A percentile compares a stretch with the other conserved stretches of the same genome.
phyloP scores from a whole-genome alignment of 2,113 vertebrate genomes.

The Centropus bengalensis region DNA sequence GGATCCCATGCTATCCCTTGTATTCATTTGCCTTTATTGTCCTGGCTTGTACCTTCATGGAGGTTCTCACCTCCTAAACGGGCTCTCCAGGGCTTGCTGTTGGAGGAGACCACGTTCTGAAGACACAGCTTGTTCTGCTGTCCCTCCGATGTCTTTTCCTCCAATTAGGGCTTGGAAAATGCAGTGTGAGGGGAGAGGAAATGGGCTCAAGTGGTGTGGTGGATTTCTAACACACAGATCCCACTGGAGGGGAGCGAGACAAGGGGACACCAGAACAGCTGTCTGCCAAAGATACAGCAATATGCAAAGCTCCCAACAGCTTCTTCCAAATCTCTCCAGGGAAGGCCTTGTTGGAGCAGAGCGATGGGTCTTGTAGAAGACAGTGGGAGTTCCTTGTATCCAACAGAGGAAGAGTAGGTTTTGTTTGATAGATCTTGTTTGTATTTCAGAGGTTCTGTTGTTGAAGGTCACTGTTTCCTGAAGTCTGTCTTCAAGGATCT shows the following conservation, averaged over 20 bases:
- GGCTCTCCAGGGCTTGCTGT: not conserved
- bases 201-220: not conserved
- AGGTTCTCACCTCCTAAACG: not conserved
- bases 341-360: not conserved
- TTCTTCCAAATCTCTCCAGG: not conserved
- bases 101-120: not conserved
- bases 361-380: conserved; percentile 7
- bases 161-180: not conserved
- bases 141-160: not conserved
- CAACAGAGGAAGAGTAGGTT: not conserved
- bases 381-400: not conserved
- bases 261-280: conserved; percentile 51
- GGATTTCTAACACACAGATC: not conserved
- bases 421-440: not conserved
- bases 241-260: not conserved
- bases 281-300: conserved; percentile 77
- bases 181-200: not conserved
- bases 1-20: not conserved
- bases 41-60: not conserved
- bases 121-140: not conserved
- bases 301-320: conserved; percentile 67
- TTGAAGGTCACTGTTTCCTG: not conserved
- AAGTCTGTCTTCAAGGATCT: not conserved
- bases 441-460: not conserved
- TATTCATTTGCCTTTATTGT: not conserved